Percentiles rank a stretch among this genome's conserved stretches.
Evolutionary conservation across 1,140 invertebrate species (phyloP).

Genomic region (Drosophila parabipectinata): DNA sequence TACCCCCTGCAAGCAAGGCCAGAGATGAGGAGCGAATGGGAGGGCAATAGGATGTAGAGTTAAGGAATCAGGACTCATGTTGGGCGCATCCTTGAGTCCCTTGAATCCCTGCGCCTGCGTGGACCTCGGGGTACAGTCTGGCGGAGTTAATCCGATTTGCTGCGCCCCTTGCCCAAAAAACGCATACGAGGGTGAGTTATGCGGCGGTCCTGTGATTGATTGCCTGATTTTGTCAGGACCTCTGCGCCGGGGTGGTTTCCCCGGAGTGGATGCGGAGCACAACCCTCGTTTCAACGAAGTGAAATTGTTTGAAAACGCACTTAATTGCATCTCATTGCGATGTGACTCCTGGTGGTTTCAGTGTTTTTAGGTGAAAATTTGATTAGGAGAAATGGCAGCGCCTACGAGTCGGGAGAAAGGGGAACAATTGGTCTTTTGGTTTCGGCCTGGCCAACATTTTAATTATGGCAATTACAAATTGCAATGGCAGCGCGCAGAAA

Average conservation of each 20-base stretch:
- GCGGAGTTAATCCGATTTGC: conserved; percentile 78
- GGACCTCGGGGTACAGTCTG: conserved; percentile 65
- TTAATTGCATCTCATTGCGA: conserved; percentile 60
- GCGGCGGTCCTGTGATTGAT: conserved; percentile 78
- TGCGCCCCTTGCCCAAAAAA: conserved; percentile 53
- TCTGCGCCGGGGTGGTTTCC: conserved; percentile 37
- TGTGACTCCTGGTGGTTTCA: conserved; percentile 28
- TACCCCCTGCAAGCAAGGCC: conserved; percentile 39
- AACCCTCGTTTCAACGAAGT: conserved; percentile 22
- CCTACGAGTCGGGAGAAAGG: neutral
- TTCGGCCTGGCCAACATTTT: conserved; percentile 56
- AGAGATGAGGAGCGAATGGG: no score
- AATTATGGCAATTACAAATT: conserved; percentile 82
- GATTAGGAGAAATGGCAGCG: conserved; percentile 53
- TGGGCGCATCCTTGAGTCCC: conserved; percentile 16
- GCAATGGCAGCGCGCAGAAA: conserved; percentile 69
- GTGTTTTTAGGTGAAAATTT: conserved; percentile 70
- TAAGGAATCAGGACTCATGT: conserved; percentile 23
- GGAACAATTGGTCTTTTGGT: conserved; percentile 2
- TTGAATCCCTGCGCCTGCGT: conserved; percentile 74
- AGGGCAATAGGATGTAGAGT: conserved; percentile 19
- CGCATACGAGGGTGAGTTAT: conserved; percentile 64
- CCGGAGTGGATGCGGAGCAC: neutral
- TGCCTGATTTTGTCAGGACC: conserved; percentile 58
- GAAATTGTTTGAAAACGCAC: conserved; percentile 61